A percentile compares a stretch with the other conserved stretches of the same genome.
phyloP scores from a whole-genome alignment of 2,797 vertebrate species.

The Heteromormyrus szaboi region DNA sequence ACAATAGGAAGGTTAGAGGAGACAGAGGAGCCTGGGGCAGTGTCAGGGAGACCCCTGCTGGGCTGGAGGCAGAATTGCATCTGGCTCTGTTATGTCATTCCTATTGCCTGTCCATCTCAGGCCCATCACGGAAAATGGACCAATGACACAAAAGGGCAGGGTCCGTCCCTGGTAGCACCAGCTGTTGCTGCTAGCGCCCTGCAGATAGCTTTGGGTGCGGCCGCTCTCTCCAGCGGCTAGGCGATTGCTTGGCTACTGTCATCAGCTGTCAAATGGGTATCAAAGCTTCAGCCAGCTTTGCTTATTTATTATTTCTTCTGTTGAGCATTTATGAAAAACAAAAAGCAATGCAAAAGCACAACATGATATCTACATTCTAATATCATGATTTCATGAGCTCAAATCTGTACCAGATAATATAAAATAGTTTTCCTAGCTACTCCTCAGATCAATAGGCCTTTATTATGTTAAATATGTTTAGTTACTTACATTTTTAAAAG shows the following conservation, averaged over 20 bases:
- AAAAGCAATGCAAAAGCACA: not conserved
- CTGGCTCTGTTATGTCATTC: not conserved
- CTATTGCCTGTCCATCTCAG: not conserved
- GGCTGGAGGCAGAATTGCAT: not conserved
- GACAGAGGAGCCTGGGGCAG: not conserved
- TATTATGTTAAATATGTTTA: not conserved
- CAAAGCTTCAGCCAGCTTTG: not conserved
- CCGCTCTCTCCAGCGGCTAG: constrained; percentile 50
- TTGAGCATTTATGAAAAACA: not conserved
- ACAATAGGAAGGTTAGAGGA: constrained; percentile 9
- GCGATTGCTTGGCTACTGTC: constrained; percentile 41
- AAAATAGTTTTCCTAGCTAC: not conserved
- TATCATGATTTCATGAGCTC: not conserved
- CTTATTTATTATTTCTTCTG: not conserved
- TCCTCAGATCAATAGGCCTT: not conserved
- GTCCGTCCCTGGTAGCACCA: constrained; percentile 22
- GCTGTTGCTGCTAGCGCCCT: constrained; percentile 56
- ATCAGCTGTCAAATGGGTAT: constrained; percentile 31
- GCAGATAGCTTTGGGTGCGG: constrained; percentile 56
- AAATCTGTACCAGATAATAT: not conserved
- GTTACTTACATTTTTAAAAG: not conserved
- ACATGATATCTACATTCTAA: not conserved
- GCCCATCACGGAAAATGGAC: not conserved
- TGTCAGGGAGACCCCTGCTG: not conserved
- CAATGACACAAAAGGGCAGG: not conserved